Evolutionary conservation across 2,888 invertebrate species (phyloP), one percentile per base, ranked within the genome.

Genomic region (Myopa tessellatipennis): DNA sequence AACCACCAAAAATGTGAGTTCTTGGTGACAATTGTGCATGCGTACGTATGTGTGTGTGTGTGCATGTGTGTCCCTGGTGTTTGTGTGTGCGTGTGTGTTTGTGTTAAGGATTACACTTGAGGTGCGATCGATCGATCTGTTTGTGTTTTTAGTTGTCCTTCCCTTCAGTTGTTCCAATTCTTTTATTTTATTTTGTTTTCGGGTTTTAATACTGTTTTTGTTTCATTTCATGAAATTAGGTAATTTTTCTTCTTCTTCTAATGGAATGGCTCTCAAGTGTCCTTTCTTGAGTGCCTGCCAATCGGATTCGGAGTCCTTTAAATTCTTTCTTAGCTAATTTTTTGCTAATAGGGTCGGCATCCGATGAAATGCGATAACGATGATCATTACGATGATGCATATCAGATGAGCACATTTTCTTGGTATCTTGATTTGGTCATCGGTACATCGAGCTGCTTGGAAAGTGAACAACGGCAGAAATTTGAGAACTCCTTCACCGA

Each of bases 61-160:
- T 45, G 45, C 10, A 45, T 45, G 6, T 45, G 45, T 45, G 45
- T 8, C 7, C 7, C 45, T 45, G 45, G 45, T 45, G n/a, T 68
- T 40, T 40, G 12, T 67, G 14, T 45, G 7, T 45, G 40, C 8
- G 10, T 45, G 6, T 45, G 45, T 45, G 45, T 8, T 6, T 67
- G 14, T 38, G 67, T 34, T 38, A 74, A 70, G 77, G 74, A 74
- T 77, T 74, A 77, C 77, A 74, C 74, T 77, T 77, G 74, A 77
- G 69, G 77, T 77, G 77, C 74, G 74, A 77, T 74, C 58, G 16
- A 52, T 45, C 45, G 45, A 45, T 45, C 45, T 45, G 45, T 52
- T 68, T 36, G 26, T 74, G 38, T 73, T 63, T 60, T 14, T 26
- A 45, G 45, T 45, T 45, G 45, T 4, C 45, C 10, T 2, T 45